Evolutionary conservation across 2,888 invertebrate species (phyloP).

Genomic region (Noctua pronuba): DNA sequence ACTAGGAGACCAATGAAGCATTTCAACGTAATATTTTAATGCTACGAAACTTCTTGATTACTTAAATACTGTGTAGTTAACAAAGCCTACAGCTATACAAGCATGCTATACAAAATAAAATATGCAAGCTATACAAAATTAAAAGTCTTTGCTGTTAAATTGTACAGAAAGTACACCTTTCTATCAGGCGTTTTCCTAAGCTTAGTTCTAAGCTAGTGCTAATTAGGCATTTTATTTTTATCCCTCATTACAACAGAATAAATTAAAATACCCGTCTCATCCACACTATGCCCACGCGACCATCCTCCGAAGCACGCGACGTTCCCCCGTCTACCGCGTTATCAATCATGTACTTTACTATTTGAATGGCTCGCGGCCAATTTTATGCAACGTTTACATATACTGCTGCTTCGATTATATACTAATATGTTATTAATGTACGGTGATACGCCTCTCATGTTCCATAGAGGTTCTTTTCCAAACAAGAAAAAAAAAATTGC

Average conservation of each 20-base stretch:
- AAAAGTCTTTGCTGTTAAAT: no score
- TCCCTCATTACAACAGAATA: not conserved
- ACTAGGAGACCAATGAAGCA: no score
- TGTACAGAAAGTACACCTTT: no score
- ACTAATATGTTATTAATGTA: slow-evolving; percentile 45
- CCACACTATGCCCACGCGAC: slow-evolving; percentile 70
- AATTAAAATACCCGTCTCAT: slow-evolving; percentile 57
- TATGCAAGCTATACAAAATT: no score
- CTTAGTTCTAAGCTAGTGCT: no score
- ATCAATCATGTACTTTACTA: slow-evolving; percentile 87
- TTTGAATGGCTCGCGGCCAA: slow-evolving; percentile 74
- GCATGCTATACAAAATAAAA: no score
- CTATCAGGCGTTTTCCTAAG: no score
- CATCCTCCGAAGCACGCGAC: slow-evolving; percentile 80
- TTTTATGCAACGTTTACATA: slow-evolving; percentile 80
- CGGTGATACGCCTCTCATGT: slow-evolving; percentile 24
- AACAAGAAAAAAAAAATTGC: not conserved
- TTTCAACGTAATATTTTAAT: no score
- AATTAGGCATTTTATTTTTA: no score
- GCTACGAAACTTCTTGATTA: no score
- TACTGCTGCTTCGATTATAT: slow-evolving; percentile 49
- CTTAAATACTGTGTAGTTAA: no score
- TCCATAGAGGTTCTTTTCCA: not conserved
- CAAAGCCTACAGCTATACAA: no score
- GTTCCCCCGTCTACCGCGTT: slow-evolving; percentile 78